Conservation (phyloP, 1,140 invertebrate species). For the Globodera rostochiensis region DNA sequence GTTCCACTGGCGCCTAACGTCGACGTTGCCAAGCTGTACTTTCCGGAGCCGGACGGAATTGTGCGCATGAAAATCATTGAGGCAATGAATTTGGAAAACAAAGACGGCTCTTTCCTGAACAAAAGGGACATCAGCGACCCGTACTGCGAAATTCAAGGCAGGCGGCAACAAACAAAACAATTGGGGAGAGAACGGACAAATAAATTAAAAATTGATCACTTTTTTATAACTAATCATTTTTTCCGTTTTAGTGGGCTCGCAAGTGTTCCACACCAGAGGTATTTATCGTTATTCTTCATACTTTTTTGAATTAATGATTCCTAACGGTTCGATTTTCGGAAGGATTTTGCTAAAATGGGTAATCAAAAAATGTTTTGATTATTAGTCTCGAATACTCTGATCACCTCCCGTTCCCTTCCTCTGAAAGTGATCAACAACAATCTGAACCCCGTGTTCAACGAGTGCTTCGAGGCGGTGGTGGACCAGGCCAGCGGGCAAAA, state of each 20-base stretch:
- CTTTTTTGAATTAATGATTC: too few relatives aligned
- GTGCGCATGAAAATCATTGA: slow-evolving; percentile 63
- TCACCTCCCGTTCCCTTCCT: slow-evolving; percentile 24
- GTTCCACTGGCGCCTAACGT: slow-evolving; percentile 61
- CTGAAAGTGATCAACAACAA: slow-evolving; percentile 63
- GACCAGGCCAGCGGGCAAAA: slow-evolving; percentile 64
- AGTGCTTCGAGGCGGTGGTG: slow-evolving; percentile 65
- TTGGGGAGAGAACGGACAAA: not conserved
- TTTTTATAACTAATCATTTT: too few relatives aligned
- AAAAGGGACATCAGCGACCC: slow-evolving; percentile 62
- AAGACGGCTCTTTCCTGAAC: slow-evolving; percentile 55
- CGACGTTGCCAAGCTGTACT: slow-evolving; percentile 61
- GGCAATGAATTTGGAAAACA: slow-evolving; percentile 62
- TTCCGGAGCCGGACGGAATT: slow-evolving; percentile 65
- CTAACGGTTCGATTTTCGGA: too few relatives aligned
- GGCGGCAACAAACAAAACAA: not conserved
- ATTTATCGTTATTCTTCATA: not conserved
- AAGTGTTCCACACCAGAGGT: slow-evolving; percentile 34
- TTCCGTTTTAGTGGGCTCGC: slow-evolving; percentile 27
- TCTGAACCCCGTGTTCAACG: slow-evolving; percentile 63
- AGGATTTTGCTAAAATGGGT: too few relatives aligned
- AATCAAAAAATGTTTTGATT: too few relatives aligned
- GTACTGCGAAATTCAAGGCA: slow-evolving; percentile 62
- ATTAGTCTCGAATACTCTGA: too few relatives aligned
- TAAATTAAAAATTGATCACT: not conserved